Evolutionary conservation across 2,113 vertebrate species (phyloP).

Genomic region (Rhinopomastus cyanomelas): DNA sequence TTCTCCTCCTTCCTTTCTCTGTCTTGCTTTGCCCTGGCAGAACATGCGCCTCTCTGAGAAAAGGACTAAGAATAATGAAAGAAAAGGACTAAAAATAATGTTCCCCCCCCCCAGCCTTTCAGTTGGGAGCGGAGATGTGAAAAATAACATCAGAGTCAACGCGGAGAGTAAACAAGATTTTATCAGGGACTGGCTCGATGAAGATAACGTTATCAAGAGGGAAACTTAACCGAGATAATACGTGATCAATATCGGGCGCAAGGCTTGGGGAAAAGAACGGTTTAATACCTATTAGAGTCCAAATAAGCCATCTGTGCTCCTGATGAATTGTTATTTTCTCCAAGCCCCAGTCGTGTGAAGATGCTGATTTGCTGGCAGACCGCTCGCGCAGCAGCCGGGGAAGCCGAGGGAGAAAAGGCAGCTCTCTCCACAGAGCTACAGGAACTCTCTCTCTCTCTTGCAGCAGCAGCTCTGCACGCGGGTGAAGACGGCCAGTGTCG

Average conservation of each 20-base stretch:
- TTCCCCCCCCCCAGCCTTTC: neutral
- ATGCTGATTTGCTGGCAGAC: constrained; percentile 38
- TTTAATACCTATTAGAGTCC: constrained; percentile 69
- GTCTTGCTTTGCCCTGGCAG: constrained; percentile 21
- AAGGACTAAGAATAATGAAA: neutral
- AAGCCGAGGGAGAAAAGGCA: neutral
- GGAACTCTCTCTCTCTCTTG: neutral
- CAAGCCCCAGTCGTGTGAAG: constrained; percentile 22
- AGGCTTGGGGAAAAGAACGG: constrained; percentile 64
- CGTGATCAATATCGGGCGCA: constrained; percentile 61
- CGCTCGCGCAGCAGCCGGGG: constrained; percentile 9
- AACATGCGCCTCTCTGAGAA: neutral
- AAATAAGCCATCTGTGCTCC: constrained; percentile 60
- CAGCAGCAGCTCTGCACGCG: neutral
- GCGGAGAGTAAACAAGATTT: constrained; percentile 57
- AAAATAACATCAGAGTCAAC: constrained; percentile 35
- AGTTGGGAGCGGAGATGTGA: constrained; percentile 24
- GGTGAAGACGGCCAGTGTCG: neutral
- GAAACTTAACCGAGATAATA: constrained; percentile 68
- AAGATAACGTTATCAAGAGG: constrained; percentile 68
- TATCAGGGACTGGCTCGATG: constrained; percentile 57
- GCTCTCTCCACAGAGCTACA: neutral
- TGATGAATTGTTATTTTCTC: constrained; percentile 67
- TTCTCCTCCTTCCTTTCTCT: neutral
- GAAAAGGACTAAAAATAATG: constrained; percentile 13